Base-by-base conservation (phyloP, 2,888 invertebrate species). In the Holacanthella duospinosa region DNA sequence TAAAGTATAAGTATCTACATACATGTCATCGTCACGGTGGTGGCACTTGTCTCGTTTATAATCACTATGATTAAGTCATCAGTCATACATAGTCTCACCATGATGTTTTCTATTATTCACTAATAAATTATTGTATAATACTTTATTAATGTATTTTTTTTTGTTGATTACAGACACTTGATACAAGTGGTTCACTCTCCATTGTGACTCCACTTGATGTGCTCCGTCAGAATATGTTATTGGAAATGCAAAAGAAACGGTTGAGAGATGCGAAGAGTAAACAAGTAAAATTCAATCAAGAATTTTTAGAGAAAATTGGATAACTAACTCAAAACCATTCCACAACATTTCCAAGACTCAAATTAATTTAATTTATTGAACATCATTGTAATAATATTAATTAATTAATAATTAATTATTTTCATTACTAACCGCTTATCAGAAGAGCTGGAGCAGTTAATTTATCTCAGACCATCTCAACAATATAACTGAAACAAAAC, bases 121-220 rank as follows among this genome's bases (percentile, higher is more conserved):
- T 16, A 36, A n/a, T n/a, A n/a, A n/a, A 36, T 6, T 36, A 36
- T 16, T 9, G 16, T 36, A 6, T 36, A 36, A 36, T 36, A 6
- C 16, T 9, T 9, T 36, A 6, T 6, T 6, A 36, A 36, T 36
- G 6, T 36, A 6, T 36, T 6, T 16, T 36, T 36, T 36, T 36
- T 6, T 36, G 36, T 16, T 16, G 16, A 36, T 36, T 36, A 36
- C 36, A 36, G 36, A 9, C 16, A 16, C 9, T 36, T 36, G 36
- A 36, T 16, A 36, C 36, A 6, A 36, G 36, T 36, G 48, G 19
- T 21, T 88, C 88, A 19, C 80, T 92, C 71, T 91, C 91, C 69
- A 89, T 92, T 78, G 87, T 88, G 74, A 89, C 89, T 80, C 88
- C 91, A 0, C 80, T 92, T 81, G 91, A 91, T 77, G 90, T 91